A percentile compares a stretch with the other conserved stretches of the same genome.
These are phyloP conservation scores for Bombus balteatus DNA, from an alignment of 1,140 invertebrate genomes.

Conservation along the genomic window DNA sequence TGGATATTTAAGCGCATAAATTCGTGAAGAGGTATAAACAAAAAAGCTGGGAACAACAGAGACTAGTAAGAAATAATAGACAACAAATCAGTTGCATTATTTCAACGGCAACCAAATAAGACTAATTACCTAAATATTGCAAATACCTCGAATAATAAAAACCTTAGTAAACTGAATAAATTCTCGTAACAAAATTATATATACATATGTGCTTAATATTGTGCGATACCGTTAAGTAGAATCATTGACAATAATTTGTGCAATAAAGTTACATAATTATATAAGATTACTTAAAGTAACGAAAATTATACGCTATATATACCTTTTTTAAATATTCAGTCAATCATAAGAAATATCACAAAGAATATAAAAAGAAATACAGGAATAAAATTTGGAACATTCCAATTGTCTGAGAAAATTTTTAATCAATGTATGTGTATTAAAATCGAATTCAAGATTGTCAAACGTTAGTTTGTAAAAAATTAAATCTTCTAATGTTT, in stretches of 20 bases:
- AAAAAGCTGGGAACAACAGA: neutral
- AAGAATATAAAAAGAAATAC: neutral
- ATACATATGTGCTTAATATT: slow-evolving; percentile 23
- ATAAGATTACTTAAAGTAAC: neutral
- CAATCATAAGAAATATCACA: neutral
- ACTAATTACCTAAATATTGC: neutral
- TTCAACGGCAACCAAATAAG: neutral
- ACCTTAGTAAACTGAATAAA: neutral
- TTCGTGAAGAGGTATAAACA: neutral
- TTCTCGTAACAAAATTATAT: slow-evolving; percentile 5
- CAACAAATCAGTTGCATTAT: too few species aligned
- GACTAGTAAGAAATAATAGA: too few species aligned
- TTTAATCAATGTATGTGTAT: neutral
- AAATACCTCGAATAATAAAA: slow-evolving; percentile 21
- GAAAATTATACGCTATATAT: neutral
- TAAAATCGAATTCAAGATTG: neutral
- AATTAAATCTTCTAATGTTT: slow-evolving; percentile 23
- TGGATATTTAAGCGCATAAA: neutral
- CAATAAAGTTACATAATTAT: slow-evolving; percentile 5
- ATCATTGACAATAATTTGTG: slow-evolving; percentile 37
- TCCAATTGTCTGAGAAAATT: neutral
- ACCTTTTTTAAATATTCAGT: neutral
- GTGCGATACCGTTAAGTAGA: slow-evolving; percentile 43
- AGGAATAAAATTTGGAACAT: neutral
- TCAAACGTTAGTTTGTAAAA: slow-evolving; percentile 15